Conservation (phyloP, 2,797 vertebrate species). For the Scolopax rusticola region DNA sequence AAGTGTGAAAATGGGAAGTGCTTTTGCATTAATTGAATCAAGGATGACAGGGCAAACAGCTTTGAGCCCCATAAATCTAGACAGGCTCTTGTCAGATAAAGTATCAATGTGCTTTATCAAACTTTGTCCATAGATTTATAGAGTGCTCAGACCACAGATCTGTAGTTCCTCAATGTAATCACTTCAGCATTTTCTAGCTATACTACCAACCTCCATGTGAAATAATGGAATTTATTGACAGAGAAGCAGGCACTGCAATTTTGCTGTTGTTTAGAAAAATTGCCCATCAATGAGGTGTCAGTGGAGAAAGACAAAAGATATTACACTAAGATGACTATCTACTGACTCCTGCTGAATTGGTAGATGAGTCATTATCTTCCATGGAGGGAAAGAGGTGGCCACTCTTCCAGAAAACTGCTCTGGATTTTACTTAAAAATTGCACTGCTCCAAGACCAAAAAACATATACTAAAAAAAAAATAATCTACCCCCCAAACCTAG, state of each 20-base stretch:
- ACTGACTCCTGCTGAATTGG: conserved; percentile 61
- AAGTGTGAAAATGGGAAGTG: conserved; percentile 3
- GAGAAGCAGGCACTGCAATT: conserved; percentile 69
- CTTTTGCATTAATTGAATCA: conserved; percentile 62
- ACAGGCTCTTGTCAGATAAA: conserved; percentile 61
- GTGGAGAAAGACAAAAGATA: conserved; percentile 65
- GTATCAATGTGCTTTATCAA: conserved; percentile 74
- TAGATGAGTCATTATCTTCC: conserved; percentile 42
- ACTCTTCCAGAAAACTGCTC: conserved; percentile 32
- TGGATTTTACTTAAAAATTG: conserved; percentile 10
- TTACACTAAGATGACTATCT: conserved; percentile 59
- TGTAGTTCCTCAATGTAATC: conserved; percentile 70
- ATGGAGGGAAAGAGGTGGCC: not conserved
- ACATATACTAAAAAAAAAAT: not conserved
- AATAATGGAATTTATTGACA: conserved; percentile 79
- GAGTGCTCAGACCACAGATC: conserved; percentile 67
- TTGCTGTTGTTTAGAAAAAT: conserved; percentile 77
- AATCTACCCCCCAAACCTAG: not conserved
- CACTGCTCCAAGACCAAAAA: not conserved
- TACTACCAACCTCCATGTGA: conserved; percentile 61
- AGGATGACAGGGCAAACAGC: not conserved
- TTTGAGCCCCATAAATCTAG: conserved; percentile 63
- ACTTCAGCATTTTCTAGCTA: conserved; percentile 64
- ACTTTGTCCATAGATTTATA: conserved; percentile 75
- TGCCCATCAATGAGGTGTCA: conserved; percentile 73